These are phyloP conservation scores for Bolinopsis microptera DNA, from an alignment of 37 sponge, comb jelly and placozoan species.

Conservation along the genomic window DNA sequence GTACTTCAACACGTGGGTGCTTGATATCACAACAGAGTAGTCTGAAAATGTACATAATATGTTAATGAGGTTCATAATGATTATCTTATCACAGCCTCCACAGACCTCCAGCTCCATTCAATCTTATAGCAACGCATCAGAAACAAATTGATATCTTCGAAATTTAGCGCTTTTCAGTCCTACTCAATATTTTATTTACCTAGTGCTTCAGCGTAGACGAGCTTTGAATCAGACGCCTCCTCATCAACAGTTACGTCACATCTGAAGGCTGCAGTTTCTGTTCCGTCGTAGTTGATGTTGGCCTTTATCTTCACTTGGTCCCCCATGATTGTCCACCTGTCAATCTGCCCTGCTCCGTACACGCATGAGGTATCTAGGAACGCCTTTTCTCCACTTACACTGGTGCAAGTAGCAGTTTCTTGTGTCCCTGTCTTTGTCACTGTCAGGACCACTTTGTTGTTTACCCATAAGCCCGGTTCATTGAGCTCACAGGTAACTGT, in stretches of 20 bases:
- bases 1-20: no score
- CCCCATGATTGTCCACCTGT: background rate
- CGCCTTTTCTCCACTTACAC: background rate
- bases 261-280: background rate
- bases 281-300: background rate
- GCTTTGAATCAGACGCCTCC: background rate
- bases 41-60: background rate
- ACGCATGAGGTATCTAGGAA: background rate
- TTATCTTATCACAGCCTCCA: background rate
- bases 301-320: background rate
- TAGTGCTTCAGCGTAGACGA: background rate
- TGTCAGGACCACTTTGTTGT: background rate
- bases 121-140: no score
- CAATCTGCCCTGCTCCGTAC: background rate
- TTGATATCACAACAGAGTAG: background rate
- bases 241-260: conserved; percentile 7
- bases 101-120: no score
- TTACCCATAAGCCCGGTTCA: background rate
- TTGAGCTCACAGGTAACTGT: background rate
- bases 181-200: no score
- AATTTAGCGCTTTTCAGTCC: no score
- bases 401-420: background rate
- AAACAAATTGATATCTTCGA: no score
- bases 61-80: background rate
- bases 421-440: background rate